Evolutionary conservation across 2,888 invertebrate species (phyloP).

Genomic region (Pandemis heparana): DNA sequence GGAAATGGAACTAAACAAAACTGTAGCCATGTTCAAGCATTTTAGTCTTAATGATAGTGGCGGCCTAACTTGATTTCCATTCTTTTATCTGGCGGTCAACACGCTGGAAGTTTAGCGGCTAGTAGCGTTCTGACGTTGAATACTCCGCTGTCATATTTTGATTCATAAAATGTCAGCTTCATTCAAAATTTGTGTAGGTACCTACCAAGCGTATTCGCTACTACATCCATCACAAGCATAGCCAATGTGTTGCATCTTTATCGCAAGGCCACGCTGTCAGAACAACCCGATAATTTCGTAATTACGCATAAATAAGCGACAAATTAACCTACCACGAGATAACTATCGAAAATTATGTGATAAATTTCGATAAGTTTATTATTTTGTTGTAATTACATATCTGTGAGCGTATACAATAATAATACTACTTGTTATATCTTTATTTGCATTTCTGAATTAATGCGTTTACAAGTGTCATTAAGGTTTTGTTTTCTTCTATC

Average conservation of each 20-base stretch:
- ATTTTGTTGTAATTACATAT: neutral
- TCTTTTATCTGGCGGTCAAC: no score
- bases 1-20: no score
- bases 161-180: neutral
- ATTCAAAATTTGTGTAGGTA: neutral
- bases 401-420: conserved; percentile 1
- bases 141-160: neutral
- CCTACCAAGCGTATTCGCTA: neutral
- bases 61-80: no score
- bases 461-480: neutral
- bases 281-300: neutral
- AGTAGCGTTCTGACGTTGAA: neutral
- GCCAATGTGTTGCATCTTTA: neutral
- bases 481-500: neutral
- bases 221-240: neutral
- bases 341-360: neutral
- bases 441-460: neutral
- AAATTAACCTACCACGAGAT: neutral
- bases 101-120: no score
- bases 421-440: neutral
- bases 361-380: neutral
- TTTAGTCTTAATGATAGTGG: no score
- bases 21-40: no score
- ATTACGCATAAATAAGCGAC: conserved; percentile 6
- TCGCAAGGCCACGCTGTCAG: neutral